phyloP scores from a whole-genome alignment of 1,140 invertebrate species.

The Zaprionus davidi region DNA sequence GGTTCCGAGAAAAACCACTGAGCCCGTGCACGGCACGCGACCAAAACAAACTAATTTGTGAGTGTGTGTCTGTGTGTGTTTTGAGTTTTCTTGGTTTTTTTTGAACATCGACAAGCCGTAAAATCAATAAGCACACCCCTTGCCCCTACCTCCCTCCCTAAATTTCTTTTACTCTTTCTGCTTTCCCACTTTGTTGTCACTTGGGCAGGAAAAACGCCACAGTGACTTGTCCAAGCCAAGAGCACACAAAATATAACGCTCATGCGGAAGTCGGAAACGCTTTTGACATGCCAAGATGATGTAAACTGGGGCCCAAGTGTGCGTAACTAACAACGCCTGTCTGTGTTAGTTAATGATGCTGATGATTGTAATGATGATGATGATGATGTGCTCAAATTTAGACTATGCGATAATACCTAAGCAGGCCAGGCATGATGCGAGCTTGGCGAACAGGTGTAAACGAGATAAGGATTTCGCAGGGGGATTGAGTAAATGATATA shows the following conservation, averaged over 20 bases:
- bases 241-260: slow-evolving; percentile 36
- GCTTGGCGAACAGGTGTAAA: not conserved
- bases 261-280: slow-evolving; percentile 69
- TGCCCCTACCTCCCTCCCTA: not conserved
- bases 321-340: slow-evolving; percentile 21
- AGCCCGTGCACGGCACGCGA: slow-evolving; percentile 50
- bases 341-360: slow-evolving; percentile 35
- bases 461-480: not conserved
- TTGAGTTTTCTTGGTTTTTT: not conserved
- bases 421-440: not conserved
- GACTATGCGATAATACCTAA: slow-evolving; percentile 16
- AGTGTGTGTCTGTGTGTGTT: not conserved
- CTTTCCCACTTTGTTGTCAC: not conserved
- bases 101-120: slow-evolving; percentile 24
- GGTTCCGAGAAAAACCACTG: slow-evolving; percentile 34
- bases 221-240: slow-evolving; percentile 29
- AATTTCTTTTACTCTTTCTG: not conserved
- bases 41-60: slow-evolving; percentile 48
- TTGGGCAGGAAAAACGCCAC: slow-evolving; percentile 14
- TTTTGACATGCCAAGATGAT: slow-evolving; percentile 56
- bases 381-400: slow-evolving; percentile 27
- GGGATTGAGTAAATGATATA: not conserved
- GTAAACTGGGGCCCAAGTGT: slow-evolving; percentile 45
- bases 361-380: slow-evolving; percentile 29
- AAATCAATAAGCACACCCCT: slow-evolving; percentile 38